Base-by-base conservation (phyloP, 2,113 vertebrate species). In the Chaenogobius annularis region DNA sequence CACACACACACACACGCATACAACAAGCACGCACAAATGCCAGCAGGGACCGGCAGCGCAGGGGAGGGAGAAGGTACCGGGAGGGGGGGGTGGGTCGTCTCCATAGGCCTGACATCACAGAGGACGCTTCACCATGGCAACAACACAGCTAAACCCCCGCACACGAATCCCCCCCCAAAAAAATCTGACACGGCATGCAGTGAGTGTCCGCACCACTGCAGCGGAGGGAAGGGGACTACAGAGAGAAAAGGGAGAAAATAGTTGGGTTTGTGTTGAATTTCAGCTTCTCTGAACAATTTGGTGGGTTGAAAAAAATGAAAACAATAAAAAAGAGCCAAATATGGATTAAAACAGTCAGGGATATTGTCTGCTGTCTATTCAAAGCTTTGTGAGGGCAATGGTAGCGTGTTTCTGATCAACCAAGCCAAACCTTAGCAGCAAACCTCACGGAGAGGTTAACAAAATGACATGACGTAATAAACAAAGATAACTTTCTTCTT, bases 51-150 rank as follows among this genome's bases (percentile, higher is more conserved):
- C 71, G 55, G 56, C 23, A 31, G 56, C 23, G 13, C 35, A 63
- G 59, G 31, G 59, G 31, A 40, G 15, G 15, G 35, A 1, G n/a
- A n/a, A n/a, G n/a, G n/a, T n/a, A n/a, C n/a, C n/a, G n/a, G n/a
- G n/a, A n/a, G n/a, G 31, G 85, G 85, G 58, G 85, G 67, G 75
- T 83, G 74, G 69, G 69, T 35, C 12, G 67, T 88, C 80, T 85
- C 87, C 59, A 71, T 84, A 82, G 87, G 78, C 77, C 80, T 47
- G 1, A 61, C 88, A 88, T 91, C 88, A 85, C 63, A 62, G 79
- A 85, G 85, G 86, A 90, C 79, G 86, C 87, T 66, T 90, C 77
- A 37, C 90, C 86, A 87, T 89, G 76, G 81, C 78, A 90, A 91
- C 86, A 74, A 78, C 86, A 74, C 80, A 66, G 83, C 19, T 17